Evolutionary conservation across 2,113 vertebrate species (phyloP), one percentile per base, ranked within the genome.

Genomic region (Tetrax tetrax): DNA sequence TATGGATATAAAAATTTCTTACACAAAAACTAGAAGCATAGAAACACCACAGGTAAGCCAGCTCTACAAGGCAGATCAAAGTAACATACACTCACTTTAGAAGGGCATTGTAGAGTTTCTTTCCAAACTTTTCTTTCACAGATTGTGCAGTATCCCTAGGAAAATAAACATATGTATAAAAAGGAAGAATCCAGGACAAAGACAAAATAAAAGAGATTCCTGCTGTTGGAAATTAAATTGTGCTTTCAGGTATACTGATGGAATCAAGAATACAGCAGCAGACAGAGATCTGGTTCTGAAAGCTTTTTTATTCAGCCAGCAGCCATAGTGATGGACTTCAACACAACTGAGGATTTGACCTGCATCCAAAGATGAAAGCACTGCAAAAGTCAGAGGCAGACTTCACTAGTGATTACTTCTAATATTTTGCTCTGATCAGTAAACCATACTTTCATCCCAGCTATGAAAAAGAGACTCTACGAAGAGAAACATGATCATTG

Each of bases 41-140:
- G 50, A 79, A 92, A n/a, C 21, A 70, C 13, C 61, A 70, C n/a
- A 64, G 28, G 27, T 48, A 72, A 94, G 33, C 11, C 35, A 81
- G 13, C 45, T 91, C 31, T 63, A 33, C 38, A 65, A 92, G 25
- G 28, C 78, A 88, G 31, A 91, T n/a, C 20, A 24, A 54, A 48
- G 17, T 41, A 69, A 74, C 60, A 3, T 14, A n/a, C 9, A 97
- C 98, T 96, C 95, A 99, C 99, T 97, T 99, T 89, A 99, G 91
- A 74, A 99, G 96, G 28, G 98, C 98, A n/a, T 99, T 99, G 76
- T 99, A 99, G 71, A 99, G 98, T 68, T 98, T 98, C 96, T 98
- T 99, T 43, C 99, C 99, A 98, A 99, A 99, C 96, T 99, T 99
- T 96, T 99, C 99, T 91, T 99, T 99, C 95, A 99, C 98, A 19